Base-by-base conservation (phyloP, 2,888 invertebrate species). In the Euplexia lucipara region DNA sequence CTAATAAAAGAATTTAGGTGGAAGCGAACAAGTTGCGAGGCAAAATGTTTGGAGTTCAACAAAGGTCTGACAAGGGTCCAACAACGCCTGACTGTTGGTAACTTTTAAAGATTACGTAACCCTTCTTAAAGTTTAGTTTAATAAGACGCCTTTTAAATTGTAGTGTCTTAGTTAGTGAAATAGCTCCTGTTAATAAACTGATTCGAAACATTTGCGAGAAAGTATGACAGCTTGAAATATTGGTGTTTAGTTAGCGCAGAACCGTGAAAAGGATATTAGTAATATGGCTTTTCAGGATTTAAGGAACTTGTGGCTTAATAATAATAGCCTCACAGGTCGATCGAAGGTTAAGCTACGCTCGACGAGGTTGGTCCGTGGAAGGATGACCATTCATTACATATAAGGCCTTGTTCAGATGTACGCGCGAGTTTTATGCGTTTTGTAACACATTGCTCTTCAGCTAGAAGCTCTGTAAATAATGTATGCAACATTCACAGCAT, bases 31-130 rank as follows among this genome's bases (percentile, higher is more conserved):
- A 90, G 84, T 87, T 85, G 71, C 66, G 70, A 84, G 83, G 81
- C 79, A 74, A 86, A 79, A 81, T 84, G 82, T 86, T 86, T 52
- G 52, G 72, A 88, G 85, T 86, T 89, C 84, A 86, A 85, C 84
- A 78, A 82, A 85, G 84, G 82, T 82, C 84, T 88, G 90, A 91
- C 88, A 88, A 89, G 91, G 91, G 91, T 89, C 81, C 73, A 86
- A 81, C 81, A 83, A 79, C 79, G 79, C 69, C 77, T 78, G 73
- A 73, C 79, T 78, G 78, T 81, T 75, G 74, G 79, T 78, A 87
- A 90, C 86, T 90, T 84, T 81, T 71, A 81, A 87, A 89, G 89
- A 90, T 91, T 88, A 88, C 82, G 78, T 82, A 82, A 81, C 83
- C 78, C 74, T 79, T 78, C 79, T 79, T 70, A 51, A 73, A 75